Evolutionary conservation across 2,888 invertebrate genomes (phyloP).

Genomic region (Drosophila mercatorum): DNA sequence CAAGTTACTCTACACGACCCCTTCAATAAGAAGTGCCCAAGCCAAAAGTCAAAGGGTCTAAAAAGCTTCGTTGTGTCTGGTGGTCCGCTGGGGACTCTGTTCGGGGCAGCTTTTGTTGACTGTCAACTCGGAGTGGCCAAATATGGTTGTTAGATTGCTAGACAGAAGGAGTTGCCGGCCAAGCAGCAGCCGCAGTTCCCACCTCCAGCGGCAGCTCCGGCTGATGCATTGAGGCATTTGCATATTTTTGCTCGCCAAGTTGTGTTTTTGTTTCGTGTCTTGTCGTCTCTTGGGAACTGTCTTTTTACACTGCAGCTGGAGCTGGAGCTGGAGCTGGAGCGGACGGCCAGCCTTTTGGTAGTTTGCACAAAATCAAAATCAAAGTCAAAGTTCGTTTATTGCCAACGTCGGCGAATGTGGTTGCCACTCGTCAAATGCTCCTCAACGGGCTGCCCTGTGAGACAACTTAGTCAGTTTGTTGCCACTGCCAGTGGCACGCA

Average conservation of each 20-base stretch:
- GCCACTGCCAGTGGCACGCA: slow-evolving; percentile 35
- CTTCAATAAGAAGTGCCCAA: not conserved
- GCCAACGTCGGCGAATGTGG: slow-evolving; percentile 39
- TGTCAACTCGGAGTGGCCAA: slow-evolving; percentile 76
- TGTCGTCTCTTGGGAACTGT: slow-evolving; percentile 71
- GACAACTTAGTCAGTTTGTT: slow-evolving; percentile 65
- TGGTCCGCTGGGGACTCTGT: slow-evolving; percentile 36
- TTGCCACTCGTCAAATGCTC: slow-evolving; percentile 58
- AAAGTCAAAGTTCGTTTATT: slow-evolving; percentile 70
- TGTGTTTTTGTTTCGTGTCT: slow-evolving; percentile 60
- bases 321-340: slow-evolving; percentile 5
- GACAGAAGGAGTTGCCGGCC: slow-evolving; percentile 37
- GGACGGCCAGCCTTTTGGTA: slow-evolving; percentile 48
- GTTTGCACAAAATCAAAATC: slow-evolving; percentile 64
- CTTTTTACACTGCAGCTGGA: slow-evolving; percentile 56
- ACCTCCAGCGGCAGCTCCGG: slow-evolving; percentile 9
- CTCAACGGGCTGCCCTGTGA: slow-evolving; percentile 59
- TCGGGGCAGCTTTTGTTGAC: slow-evolving; percentile 68
- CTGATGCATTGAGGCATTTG: slow-evolving; percentile 44
- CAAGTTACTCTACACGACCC: slow-evolving; percentile 11
- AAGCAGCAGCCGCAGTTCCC: slow-evolving; percentile 1
- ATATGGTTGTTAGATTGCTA: slow-evolving; percentile 76
- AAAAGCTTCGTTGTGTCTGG: slow-evolving; percentile 39
- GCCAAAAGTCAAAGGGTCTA: slow-evolving; percentile 23
- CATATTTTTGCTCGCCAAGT: slow-evolving; percentile 59